A percentile compares a stretch with the other conserved stretches of the same genome.
These are phyloP conservation scores for Mus spretus DNA, from an alignment of 2,797 vertebrate genomes.

Conservation along the genomic window DNA sequence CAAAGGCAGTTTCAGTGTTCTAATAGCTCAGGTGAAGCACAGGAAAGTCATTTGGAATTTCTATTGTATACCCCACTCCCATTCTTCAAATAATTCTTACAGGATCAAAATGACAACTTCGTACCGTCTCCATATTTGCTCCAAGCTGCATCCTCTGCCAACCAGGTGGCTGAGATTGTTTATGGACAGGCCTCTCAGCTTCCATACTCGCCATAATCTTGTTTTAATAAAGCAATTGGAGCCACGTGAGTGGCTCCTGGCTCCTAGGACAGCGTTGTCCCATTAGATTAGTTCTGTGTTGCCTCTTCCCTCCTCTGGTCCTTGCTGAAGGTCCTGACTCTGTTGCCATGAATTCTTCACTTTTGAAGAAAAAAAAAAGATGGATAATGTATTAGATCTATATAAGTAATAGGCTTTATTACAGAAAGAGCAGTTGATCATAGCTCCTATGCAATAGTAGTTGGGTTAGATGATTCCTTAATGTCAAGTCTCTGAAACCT, in stretches of 20 bases:
- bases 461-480: neutral
- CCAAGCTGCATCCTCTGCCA: neutral
- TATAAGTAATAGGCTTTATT: neutral
- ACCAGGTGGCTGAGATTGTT: neutral
- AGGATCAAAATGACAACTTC: constrained; percentile 14
- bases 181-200: neutral
- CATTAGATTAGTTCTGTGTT: neutral
- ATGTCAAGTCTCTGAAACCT: neutral
- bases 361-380: neutral
- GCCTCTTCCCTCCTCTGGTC: neutral
- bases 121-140: neutral
- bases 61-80: neutral
- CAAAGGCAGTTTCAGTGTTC: neutral
- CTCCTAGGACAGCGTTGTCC: neutral
- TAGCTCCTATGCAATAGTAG: neutral
- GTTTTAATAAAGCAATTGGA: neutral
- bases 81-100: neutral
- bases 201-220: neutral
- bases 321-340: neutral
- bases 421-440: neutral
- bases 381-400: neutral
- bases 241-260: neutral
- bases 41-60: neutral
- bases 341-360: neutral
- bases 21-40: neutral